A percentile compares a stretch with the other conserved stretches of the same genome.
Evolutionary conservation across 2,113 vertebrate genomes (phyloP).

Genomic region (Trematocara marginatum): DNA sequence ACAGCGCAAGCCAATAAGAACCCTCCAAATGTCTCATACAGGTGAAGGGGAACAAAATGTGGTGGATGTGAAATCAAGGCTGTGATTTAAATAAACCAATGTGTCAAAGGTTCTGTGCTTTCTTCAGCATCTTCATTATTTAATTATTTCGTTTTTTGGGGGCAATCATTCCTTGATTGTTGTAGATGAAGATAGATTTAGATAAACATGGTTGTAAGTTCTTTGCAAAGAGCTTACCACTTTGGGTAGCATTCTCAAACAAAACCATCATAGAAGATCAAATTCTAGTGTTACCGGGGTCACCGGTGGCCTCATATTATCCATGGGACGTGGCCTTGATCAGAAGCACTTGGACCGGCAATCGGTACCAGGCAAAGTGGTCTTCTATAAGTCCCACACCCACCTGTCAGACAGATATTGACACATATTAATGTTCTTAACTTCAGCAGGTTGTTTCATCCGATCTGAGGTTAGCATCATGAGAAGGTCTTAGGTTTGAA

Average conservation of each 20-base stretch:
- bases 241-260: not conserved
- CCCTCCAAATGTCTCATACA: slow-evolving; percentile 69
- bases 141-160: not conserved
- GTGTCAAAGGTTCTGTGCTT: not conserved
- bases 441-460: not conserved
- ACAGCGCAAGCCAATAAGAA: slow-evolving; percentile 31
- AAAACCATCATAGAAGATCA: not conserved
- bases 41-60: slow-evolving; percentile 53
- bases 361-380: not conserved
- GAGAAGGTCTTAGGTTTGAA: not conserved
- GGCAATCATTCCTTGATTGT: not conserved
- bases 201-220: not conserved
- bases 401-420: not conserved
- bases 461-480: not conserved
- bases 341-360: not conserved
- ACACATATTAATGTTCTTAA: not conserved
- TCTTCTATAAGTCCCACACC: not conserved
- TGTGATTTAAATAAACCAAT: not conserved
- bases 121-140: not conserved
- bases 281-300: not conserved
- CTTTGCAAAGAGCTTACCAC: not conserved
- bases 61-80: not conserved
- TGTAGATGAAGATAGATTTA: not conserved
- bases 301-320: not conserved
- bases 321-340: not conserved